A percentile compares a stretch with the other conserved stretches of the same genome.
Evolutionary conservation across 2,113 vertebrate species (phyloP).

Genomic region (Hippocampus guttulatus): DNA sequence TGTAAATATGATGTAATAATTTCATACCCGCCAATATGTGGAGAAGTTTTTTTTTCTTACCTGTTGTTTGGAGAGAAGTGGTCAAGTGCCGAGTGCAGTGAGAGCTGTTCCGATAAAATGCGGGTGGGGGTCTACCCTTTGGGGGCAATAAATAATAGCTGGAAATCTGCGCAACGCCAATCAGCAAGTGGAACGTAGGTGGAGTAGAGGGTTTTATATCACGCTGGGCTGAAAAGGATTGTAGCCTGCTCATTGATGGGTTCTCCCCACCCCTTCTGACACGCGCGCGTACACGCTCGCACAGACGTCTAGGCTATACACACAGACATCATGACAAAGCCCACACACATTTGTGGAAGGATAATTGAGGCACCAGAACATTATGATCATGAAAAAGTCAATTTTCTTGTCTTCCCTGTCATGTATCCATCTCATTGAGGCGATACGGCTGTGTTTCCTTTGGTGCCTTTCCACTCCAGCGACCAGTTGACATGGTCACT

Average conservation of each 20-base stretch:
- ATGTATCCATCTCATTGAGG: constrained; percentile 3
- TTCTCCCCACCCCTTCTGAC: constrained; percentile 5
- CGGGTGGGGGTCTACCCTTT: constrained; percentile 29
- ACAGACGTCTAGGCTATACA: not conserved
- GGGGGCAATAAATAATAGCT: constrained; percentile 62
- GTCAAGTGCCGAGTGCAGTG: constrained; percentile 24
- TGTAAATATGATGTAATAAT: not conserved
- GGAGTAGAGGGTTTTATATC: constrained; percentile 54
- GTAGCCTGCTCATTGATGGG: constrained; percentile 48
- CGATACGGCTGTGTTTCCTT: not conserved
- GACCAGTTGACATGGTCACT: constrained; percentile 38
- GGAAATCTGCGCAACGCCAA: constrained; percentile 70
- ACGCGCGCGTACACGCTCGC: not conserved
- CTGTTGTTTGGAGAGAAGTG: constrained; percentile 35
- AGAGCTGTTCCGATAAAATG: constrained; percentile 41
- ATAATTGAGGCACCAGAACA: constrained; percentile 3
- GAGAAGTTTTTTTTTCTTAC: constrained; percentile 27
- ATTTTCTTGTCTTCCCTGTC: constrained; percentile 3
- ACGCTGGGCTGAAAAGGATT: constrained; percentile 38
- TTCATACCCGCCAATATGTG: not conserved
- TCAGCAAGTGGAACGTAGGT: constrained; percentile 69
- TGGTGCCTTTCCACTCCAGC: constrained; percentile 34
- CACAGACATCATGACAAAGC: constrained; percentile 1
- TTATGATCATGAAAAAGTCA: not conserved
- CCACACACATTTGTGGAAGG: constrained; percentile 13